phyloP scores from a whole-genome alignment of 2,113 vertebrate genomes.

The Etheostoma spectabile region DNA sequence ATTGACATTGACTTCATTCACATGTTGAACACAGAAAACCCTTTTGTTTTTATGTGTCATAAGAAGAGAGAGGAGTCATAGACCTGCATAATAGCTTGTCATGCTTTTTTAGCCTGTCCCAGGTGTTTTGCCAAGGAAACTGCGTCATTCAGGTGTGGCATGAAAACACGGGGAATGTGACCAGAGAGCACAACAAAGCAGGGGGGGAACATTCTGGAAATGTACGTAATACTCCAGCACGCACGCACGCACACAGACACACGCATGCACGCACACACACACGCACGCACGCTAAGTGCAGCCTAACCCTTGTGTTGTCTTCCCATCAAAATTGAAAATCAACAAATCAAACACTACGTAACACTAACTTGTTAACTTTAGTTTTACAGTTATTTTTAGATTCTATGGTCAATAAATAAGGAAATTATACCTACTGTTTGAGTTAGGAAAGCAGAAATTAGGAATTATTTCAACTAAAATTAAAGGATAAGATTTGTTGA shows the following conservation, averaged over 20 bases:
- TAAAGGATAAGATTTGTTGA: too few species aligned
- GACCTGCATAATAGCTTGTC: constrained; percentile 7
- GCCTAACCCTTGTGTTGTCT: too few species aligned
- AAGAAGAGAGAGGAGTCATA: constrained; percentile 13
- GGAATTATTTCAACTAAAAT: too few species aligned
- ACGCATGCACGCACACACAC: too few species aligned
- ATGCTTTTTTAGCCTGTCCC: constrained; percentile 11
- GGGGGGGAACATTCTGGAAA: constrained; percentile 26
- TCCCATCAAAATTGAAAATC: too few species aligned
- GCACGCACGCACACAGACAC: constrained; percentile 26
- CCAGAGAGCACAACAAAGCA: constrained; percentile 31
- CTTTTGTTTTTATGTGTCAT: constrained; percentile 33
- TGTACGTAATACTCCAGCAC: background rate
- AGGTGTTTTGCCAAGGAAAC: constrained; percentile 19
- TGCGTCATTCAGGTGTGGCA: constrained; percentile 67
- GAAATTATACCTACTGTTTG: too few species aligned
- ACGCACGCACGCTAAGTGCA: too few species aligned
- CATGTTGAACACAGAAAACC: constrained; percentile 35
- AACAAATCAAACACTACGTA: too few species aligned
- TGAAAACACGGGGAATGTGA: background rate
- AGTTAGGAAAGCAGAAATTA: too few species aligned
- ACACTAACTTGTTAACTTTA: too few species aligned
- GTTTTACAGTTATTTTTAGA: too few species aligned
- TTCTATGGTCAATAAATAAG: too few species aligned
- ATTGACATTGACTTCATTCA: background rate